Base-by-base conservation (phyloP, 2,888 invertebrate genomes). In the Amiota minor region DNA sequence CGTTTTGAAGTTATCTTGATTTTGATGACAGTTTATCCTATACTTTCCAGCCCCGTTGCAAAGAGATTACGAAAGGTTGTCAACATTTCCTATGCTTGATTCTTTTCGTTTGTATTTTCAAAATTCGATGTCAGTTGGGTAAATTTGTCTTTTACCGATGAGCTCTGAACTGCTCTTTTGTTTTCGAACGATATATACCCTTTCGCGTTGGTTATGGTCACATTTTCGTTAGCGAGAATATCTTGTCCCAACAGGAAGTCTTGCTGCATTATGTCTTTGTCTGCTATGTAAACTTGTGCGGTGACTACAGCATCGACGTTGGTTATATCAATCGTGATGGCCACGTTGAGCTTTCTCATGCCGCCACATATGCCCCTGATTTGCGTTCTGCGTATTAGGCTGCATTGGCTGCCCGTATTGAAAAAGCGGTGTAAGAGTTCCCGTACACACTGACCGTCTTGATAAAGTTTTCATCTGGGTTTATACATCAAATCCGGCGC, bases 321-420 rank as follows among this genome's bases (percentile, higher is more conserved):
- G 1, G 12, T 16, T 14, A 65, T 12, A 2, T 62, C 35, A 18
- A 75, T 18, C 23, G 69, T 67, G 49, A 72, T 75, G 16, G 70
- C 72, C 14, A 72, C 72, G 35, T 53, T 70, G 16, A 75, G 70
- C 45, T 72, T 67, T n/a, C 72, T 53, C 35, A 72, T 47, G 62
- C 72, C 74, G 1, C 72, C 74, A 64, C 71, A 74, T 56, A 74
- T 74, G 55, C 67, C 74, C 70, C 59, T 69, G 45, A 74, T 72
- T 67, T 74, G 68, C 62, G 71, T 47, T 11, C 71, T 67, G 16
- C 75, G 73, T 18, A 74, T 64, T 23, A 72, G 67, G 23, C 72
- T 74, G 49, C 18, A 71, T 18, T 75, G 73, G 46, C 71, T 75
- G 20, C 71, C 75, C 35, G 72, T 73, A 56, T 73, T 73, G 55